Conservation (phyloP, 2,888 invertebrate genomes). For the Camponotus fellah region DNA sequence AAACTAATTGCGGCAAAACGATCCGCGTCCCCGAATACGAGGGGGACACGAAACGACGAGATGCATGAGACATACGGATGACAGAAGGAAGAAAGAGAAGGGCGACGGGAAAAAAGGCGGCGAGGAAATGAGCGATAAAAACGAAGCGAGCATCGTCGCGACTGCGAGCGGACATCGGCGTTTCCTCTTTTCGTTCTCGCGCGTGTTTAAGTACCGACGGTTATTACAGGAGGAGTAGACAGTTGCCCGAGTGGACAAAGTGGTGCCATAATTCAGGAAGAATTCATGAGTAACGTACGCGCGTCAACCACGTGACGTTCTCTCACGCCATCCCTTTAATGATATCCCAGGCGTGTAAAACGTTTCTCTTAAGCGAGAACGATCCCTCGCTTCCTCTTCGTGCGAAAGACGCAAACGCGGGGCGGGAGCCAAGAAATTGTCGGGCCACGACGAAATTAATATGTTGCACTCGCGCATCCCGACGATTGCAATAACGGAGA, state of each 20-base stretch:
- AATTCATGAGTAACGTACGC: slow-evolving; percentile 67
- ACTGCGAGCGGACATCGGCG: slow-evolving; percentile 14
- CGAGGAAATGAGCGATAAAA: slow-evolving; percentile 33
- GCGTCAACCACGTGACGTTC: slow-evolving; percentile 59
- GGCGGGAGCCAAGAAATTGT: neutral
- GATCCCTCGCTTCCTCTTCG: slow-evolving; percentile 58
- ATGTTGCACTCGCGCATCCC: slow-evolving; percentile 8
- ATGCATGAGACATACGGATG: slow-evolving; percentile 33
- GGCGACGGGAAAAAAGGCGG: slow-evolving; percentile 30
- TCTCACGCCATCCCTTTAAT: slow-evolving; percentile 64
- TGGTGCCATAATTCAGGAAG: slow-evolving; percentile 72
- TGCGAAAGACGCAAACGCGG: neutral
- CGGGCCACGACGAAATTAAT: slow-evolving; percentile 28
- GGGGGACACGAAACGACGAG: slow-evolving; percentile 36
- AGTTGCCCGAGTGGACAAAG: slow-evolving; percentile 69
- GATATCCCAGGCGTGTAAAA: slow-evolving; percentile 63
- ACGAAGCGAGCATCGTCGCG: slow-evolving; percentile 4
- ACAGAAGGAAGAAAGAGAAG: slow-evolving; percentile 47
- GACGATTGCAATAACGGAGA: slow-evolving; percentile 11
- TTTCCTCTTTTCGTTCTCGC: slow-evolving; percentile 26
- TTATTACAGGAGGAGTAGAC: slow-evolving; percentile 70
- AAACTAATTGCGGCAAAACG: slow-evolving; percentile 80
- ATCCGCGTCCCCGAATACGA: slow-evolving; percentile 60
- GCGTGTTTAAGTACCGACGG: slow-evolving; percentile 62
- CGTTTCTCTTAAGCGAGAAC: slow-evolving; percentile 66